phyloP scores from a whole-genome alignment of 2,888 invertebrate species.

The Erynnis tages region DNA sequence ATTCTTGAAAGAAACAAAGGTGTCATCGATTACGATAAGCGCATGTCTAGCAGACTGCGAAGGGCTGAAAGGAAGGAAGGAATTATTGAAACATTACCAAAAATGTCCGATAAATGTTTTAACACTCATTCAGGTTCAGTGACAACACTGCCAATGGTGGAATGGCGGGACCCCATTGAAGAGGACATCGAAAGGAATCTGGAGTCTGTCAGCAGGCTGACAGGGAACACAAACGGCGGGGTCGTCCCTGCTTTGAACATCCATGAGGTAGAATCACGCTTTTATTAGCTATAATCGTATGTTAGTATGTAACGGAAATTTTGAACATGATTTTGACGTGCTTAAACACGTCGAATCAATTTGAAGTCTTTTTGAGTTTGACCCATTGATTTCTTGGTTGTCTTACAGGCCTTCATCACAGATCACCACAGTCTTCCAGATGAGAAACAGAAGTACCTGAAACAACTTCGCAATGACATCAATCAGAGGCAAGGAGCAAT shows the following conservation, averaged over 20 bases:
- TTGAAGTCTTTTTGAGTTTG: too few relatives aligned
- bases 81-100: too few relatives aligned
- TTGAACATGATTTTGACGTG: too few relatives aligned
- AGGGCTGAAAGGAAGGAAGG: too few relatives aligned
- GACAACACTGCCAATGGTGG: constrained; percentile 63
- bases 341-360: too few relatives aligned
- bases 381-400: too few relatives aligned
- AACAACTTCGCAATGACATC: constrained; percentile 81
- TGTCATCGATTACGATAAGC: too few relatives aligned
- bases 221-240: constrained; percentile 54
- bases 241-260: constrained; percentile 55
- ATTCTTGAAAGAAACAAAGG: too few relatives aligned
- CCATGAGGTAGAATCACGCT: constrained; percentile 62
- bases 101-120: too few relatives aligned
- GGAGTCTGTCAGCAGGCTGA: constrained; percentile 66
- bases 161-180: constrained; percentile 72
- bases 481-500: constrained; percentile 86
- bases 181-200: constrained; percentile 72
- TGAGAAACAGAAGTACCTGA: constrained; percentile 75
- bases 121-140: constrained; percentile 43
- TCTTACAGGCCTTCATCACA: constrained; percentile 75
- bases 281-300: too few relatives aligned
- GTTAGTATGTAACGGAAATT: too few relatives aligned
- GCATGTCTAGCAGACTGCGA: too few relatives aligned
- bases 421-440: constrained; percentile 82